phyloP scores from a whole-genome alignment of 2,113 vertebrate genomes.

The Engraulis encrasicolus region DNA sequence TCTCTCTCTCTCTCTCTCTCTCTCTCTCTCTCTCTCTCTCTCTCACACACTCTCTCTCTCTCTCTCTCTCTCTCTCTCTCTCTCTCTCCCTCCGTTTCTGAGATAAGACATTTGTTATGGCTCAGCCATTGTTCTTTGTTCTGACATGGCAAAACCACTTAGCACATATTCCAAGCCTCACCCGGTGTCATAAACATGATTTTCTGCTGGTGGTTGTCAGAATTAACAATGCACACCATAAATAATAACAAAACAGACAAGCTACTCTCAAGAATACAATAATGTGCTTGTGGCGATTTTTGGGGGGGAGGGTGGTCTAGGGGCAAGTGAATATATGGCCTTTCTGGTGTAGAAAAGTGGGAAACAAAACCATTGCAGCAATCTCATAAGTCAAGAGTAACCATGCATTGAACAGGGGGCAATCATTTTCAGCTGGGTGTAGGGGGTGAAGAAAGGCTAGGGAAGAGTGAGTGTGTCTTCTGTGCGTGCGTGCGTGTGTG shows the following conservation, averaged over 20 bases:
- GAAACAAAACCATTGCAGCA: not conserved
- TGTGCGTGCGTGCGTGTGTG: slow-evolving; percentile 21
- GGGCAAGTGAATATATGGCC: not conserved
- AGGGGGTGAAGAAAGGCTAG: not conserved
- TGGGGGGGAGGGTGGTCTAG: too few relatives aligned
- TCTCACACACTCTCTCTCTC: too few relatives aligned
- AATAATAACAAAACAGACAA: not conserved
- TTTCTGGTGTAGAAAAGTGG: not conserved
- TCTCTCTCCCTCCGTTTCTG: not conserved
- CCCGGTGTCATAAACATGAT: not conserved
- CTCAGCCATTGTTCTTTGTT: slow-evolving; percentile 8
- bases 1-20: not conserved
- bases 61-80: too few relatives aligned
- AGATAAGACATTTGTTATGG: not conserved
- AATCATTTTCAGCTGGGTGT: not conserved
- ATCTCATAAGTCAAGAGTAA: not conserved
- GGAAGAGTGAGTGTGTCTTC: not conserved
- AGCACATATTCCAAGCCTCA: not conserved
- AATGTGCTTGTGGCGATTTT: not conserved
- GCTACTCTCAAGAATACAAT: not conserved
- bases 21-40: too few relatives aligned
- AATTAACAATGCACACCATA: slow-evolving; percentile 5
- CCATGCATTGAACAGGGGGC: not conserved
- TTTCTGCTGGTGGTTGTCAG: not conserved
- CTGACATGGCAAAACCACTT: not conserved